Conservation (phyloP, 2,797 vertebrate species). For the Poecilia wingei region DNA sequence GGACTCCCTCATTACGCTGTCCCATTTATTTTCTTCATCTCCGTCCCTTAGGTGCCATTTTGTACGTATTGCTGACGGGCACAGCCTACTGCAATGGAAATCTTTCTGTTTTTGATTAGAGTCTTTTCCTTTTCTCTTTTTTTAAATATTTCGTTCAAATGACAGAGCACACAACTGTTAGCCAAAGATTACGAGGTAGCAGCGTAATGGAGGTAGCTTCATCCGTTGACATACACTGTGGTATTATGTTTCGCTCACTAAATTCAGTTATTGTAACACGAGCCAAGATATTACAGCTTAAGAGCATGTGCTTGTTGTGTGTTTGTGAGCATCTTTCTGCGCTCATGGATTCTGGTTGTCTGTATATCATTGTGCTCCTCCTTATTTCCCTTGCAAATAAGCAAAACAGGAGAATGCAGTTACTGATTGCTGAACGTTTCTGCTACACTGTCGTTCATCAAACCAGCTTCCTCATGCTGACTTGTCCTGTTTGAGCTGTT, state of each 20-base stretch:
- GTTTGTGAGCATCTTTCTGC: neutral
- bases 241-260: conserved; percentile 30
- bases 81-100: conserved; percentile 19
- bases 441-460: neutral
- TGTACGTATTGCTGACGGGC: conserved; percentile 51
- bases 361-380: conserved; percentile 16
- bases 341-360: neutral
- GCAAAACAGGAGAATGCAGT: conserved; percentile 24
- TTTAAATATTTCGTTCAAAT: neutral
- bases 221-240: conserved; percentile 26
- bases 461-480: conserved; percentile 5
- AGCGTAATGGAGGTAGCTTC: neutral
- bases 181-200: conserved; percentile 4
- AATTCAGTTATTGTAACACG: conserved; percentile 14
- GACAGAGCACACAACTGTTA: conserved; percentile 18
- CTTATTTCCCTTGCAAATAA: conserved; percentile 64
- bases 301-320: neutral
- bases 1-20: conserved; percentile 43
- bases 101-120: conserved; percentile 4
- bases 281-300: conserved; percentile 7
- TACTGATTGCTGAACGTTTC: conserved; percentile 27
- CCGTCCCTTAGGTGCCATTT: conserved; percentile 17
- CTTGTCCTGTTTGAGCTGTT: neutral
- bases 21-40: conserved; percentile 22
- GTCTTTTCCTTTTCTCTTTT: conserved; percentile 14